Evolutionary conservation across 2,113 vertebrate species (phyloP), one percentile per base, ranked within the genome.

Genomic region (Rynchops niger): DNA sequence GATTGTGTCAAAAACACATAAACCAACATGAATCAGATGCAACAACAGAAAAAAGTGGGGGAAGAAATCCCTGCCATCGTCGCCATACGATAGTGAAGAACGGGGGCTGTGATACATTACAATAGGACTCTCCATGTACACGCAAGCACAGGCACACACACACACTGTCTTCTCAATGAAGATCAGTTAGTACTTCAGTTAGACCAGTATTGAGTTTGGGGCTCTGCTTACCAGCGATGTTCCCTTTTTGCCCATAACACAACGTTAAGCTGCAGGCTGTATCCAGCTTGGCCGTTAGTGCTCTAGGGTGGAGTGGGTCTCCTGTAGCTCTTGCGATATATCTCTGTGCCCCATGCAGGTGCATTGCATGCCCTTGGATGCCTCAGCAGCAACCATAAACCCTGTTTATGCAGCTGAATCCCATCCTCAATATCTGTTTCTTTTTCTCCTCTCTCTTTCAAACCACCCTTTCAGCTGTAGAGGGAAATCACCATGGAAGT

Each of bases 41-140:
- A 69, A 19, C 7, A 52, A 5, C 4, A 2, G 15, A 43, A 47
- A 89, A 49, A 72, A 8, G 1, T 17, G 6, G 12, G 27, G 16
- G 17, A 93, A 76, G n/a, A 82, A 79, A 79, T 59, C 38, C 38
- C 20, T 74, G 5, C 12, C 5, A 58, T 42, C 38, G 15, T 8
- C 20, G 9, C 21, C 6, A 0, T 59, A 50, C 6, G n/a, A n/a
- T n/a, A n/a, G 2, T 88, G n/a, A 82, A 52, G 26, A 78, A 40
- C 21, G 20, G 5, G 3, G 49, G 3, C 30, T 66, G 27, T 15
- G 22, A 25, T 15, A 42, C 0, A 0, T 36, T 55, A 9, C 2
- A 2, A 23, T 17, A 77, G 45, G 42, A 67, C 3, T 27, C 2
- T 4, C 7, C 12, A 12, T 2, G 1, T 5, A 20, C 9, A n/a